Conservation (phyloP, 2,113 vertebrate species). For the Pseudolaguvia tuberculata region DNA sequence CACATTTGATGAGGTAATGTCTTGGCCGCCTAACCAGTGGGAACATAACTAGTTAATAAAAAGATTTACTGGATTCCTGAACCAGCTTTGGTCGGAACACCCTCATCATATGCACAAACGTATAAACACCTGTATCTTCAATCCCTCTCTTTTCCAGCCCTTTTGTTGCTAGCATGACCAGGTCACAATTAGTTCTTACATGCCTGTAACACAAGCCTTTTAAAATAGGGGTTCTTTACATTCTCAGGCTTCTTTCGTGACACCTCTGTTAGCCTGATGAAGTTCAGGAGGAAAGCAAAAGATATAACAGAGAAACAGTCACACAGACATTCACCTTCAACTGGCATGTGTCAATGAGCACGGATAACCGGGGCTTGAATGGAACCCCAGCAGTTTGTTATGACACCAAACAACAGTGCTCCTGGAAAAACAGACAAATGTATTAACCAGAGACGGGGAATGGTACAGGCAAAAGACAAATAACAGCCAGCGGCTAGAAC, state of each 20-base stretch:
- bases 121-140: constrained; percentile 36
- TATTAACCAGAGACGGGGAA: constrained; percentile 67
- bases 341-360: constrained; percentile 53
- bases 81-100: background rate
- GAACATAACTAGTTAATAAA: background rate
- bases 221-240: constrained; percentile 24
- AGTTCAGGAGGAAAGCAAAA: constrained; percentile 29
- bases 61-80: background rate
- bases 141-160: constrained; percentile 24
- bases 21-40: background rate
- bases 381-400: constrained; percentile 60
- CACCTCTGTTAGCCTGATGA: constrained; percentile 15
- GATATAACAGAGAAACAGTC: background rate
- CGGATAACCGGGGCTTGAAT: constrained; percentile 51
- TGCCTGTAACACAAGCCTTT: constrained; percentile 27
- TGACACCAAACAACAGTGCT: constrained; percentile 71
- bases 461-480: constrained; percentile 71
- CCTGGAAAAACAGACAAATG: constrained; percentile 68
- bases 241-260: constrained; percentile 15
- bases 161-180: constrained; percentile 24
- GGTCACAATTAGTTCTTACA: constrained; percentile 2
- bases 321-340: constrained; percentile 22
- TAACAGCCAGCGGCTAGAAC: constrained; percentile 63
- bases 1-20: constrained; percentile 21
- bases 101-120: background rate